Base-by-base conservation (phyloP, 2,113 vertebrate genomes). In the Callospermophilus lateralis region DNA sequence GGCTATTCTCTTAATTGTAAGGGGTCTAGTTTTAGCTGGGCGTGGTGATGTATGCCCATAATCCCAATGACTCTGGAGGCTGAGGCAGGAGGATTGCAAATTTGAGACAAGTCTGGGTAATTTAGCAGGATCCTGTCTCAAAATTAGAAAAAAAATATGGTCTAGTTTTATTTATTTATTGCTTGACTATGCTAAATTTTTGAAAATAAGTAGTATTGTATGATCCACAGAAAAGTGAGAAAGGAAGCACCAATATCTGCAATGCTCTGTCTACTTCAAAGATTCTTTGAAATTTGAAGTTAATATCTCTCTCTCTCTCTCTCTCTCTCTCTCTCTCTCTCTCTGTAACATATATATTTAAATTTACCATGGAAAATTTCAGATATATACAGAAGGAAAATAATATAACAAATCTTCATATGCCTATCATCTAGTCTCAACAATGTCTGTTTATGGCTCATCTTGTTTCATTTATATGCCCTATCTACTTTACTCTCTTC, bases 241-340 rank as follows among this genome's bases (percentile, higher is more conserved):
- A 89, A 85, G 58, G 87, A 84, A 79, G 42, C 92, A 81, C 45
- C 80, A 65, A 30, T 92, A 89, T 89, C 19, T 92, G 45, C 53
- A 72, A 58, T 83, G 34, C 34, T 90, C 45, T 45, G n/a, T 67
- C 42, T 58, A 42, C 10, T 94, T 53, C 79, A 81, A 94, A 94
- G 91, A 89, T 45, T 89, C 87, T 89, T 95, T 95, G 91, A 77
- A 81, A 89, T 48, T 84, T 90, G 51, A 93, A 76, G 55, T 42
- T 85, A 72, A 77, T 73, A 42, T 93, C 90, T 70, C 12, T 74
- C 73, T 45, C 1, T 8, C 8, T 45, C 45, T 45, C 45, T 45
- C 45, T 45, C 45, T 45, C 45, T 45, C 42, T 45, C 42, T 45
- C 6, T 42, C 42, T 42, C 42, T 42, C 42, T 42, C 42, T 42